Evolutionary conservation across 2,888 invertebrate genomes (phyloP).

Genomic region (Mellilla xanthometata): DNA sequence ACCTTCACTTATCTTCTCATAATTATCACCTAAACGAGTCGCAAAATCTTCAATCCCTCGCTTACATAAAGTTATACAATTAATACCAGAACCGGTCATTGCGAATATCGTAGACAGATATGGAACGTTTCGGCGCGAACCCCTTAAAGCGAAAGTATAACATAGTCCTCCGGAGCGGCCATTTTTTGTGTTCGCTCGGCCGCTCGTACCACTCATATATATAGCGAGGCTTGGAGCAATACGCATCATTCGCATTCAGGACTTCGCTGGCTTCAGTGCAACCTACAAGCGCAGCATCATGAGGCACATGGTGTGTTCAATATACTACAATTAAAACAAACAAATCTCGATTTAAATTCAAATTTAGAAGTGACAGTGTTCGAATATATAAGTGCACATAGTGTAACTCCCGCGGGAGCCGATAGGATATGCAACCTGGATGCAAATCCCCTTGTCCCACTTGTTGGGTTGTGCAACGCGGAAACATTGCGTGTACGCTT

Average conservation of each 20-base stretch:
- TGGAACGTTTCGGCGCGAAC: slow-evolving; percentile 67
- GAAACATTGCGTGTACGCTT: slow-evolving; percentile 55
- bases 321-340: not conserved
- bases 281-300: slow-evolving; percentile 78
- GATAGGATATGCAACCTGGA: slow-evolving; percentile 26
- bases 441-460: slow-evolving; percentile 46
- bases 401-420: slow-evolving; percentile 13
- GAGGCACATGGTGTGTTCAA: slow-evolving; percentile 78
- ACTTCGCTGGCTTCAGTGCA: slow-evolving; percentile 81
- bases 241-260: slow-evolving; percentile 83
- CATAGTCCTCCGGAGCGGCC: slow-evolving; percentile 72
- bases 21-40: slow-evolving; percentile 16
- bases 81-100: slow-evolving; percentile 45
- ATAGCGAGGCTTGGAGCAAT: slow-evolving; percentile 67
- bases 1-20: slow-evolving; percentile 17
- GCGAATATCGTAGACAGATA: slow-evolving; percentile 51
- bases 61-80: slow-evolving; percentile 39
- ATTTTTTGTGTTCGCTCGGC: slow-evolving; percentile 77
- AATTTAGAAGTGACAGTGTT: slow-evolving; percentile 47
- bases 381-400: slow-evolving; percentile 39
- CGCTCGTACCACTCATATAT: slow-evolving; percentile 75
- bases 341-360: slow-evolving; percentile 1
- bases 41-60: slow-evolving; percentile 32
- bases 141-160: slow-evolving; percentile 81
- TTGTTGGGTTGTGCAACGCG: slow-evolving; percentile 53